Base-by-base conservation (phyloP, 2,888 invertebrate species). In the Gastracanthus pulcherrimus region DNA sequence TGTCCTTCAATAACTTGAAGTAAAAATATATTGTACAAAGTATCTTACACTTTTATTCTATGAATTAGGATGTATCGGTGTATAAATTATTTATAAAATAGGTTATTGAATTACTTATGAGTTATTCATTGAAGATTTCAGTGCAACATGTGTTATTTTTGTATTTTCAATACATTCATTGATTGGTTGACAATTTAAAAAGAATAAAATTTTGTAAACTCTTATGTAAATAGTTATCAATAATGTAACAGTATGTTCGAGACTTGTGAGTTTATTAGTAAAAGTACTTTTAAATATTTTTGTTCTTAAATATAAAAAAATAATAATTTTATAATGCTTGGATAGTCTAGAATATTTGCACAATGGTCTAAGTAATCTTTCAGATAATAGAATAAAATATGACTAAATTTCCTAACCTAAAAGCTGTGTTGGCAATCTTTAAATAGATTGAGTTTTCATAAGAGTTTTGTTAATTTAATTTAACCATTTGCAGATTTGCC, bases 401-500 rank as follows among this genome's bases (percentile, higher is more conserved):
- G 41, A 41, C 9, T n/a, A 41, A 48, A 7, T 2, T 64, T 70
- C 75, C 69, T 80, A 75, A 75, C 75, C 75, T 80, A 26, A 75
- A 75, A 80, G 31, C 9, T 19, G 26, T 31, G 0, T 58, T 16
- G 36, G 0, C 4, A 34, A 58, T 36, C 9, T 69, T 60, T 31
- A 58, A 38, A 62, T 71, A 41, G 16, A 38, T 41, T 16, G 9
- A 34, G 16, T 58, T 58, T 16, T 48, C 64, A 19, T 23, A 0
- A 19, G 23, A 13, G 36, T 64, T 51, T 36, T 67, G 5, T 48
- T 34, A 60, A 23, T 62, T 26, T 66, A 19, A 23, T 67, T 38
- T 38, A n/a, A 55, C 9, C 11, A 36, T 76, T 82, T 93, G 89
- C 93, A 98, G 95, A 98, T 99, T 80, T 99, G 99, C 92, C 99